Conservation (phyloP, 30 jellyfish, hydroid and myxozoan genomes). For the Cassiopea xamachana region DNA sequence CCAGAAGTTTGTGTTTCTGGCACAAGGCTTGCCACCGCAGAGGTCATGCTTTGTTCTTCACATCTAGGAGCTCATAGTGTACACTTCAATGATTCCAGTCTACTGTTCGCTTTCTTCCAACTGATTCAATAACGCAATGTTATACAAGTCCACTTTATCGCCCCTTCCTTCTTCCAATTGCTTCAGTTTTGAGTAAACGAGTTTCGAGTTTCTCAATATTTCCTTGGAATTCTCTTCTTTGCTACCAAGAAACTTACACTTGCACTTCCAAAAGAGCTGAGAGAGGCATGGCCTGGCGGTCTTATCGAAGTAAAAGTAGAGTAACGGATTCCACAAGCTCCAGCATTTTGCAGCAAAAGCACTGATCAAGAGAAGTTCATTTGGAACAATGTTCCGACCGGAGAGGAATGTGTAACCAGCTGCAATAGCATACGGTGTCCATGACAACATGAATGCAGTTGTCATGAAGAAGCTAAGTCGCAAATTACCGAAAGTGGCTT, state of each 20-base stretch:
- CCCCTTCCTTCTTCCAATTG: neutral
- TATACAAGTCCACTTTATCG: no score
- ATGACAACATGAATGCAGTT: conserved; percentile 27
- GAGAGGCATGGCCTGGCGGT: neutral
- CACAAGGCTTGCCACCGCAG: no score
- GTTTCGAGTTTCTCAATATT: neutral
- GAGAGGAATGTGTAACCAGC: conserved; percentile 6
- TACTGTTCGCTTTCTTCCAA: no score
- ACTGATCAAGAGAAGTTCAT: conserved; percentile 1
- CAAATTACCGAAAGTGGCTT: conserved; percentile 3
- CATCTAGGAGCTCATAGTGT: no score
- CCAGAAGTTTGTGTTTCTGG: no score
- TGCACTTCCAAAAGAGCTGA: neutral
- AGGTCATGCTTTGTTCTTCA: no score
- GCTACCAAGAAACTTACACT: neutral
- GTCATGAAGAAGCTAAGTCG: conserved; percentile 43
- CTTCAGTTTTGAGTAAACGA: neutral
- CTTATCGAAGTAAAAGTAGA: conserved; percentile 25
- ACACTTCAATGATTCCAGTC: no score
- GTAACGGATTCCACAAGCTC: conserved; percentile 7
- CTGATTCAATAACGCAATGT: no score
- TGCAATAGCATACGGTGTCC: conserved; percentile 55
- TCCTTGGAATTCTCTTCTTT: no score
- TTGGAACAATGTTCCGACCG: conserved; percentile 37
- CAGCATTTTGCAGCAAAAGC: conserved; percentile 43